Base-by-base conservation (phyloP, 2,797 vertebrate species). In the Dallia pectoralis region DNA sequence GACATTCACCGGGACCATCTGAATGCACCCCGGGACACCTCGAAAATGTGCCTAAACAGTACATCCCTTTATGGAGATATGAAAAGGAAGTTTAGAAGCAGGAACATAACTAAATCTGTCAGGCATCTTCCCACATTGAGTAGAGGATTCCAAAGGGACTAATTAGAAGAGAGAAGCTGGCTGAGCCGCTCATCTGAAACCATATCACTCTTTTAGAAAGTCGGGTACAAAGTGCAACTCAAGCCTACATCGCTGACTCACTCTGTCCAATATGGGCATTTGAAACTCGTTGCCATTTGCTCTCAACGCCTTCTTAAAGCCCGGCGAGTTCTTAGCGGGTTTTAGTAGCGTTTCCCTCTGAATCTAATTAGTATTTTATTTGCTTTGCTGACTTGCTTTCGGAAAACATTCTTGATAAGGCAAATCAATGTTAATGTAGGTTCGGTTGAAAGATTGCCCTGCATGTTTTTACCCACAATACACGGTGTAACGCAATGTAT, bases 91-190 rank as follows among this genome's bases (percentile, higher is more conserved):
- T 86, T 77, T 74, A 77, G 78, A 78, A 84, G 72, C 77, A 76
- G 59, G 72, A 75, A 81, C 70, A 74, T 51, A 81, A 82, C 83
- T 69, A 76, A 74, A 82, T 83, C 81, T 82, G 70, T 88, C 77
- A 79, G 81, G 81, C 72, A 82, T 86, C 73, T 79, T 83, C 71
- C 79, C 77, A 82, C 78, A 75, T 81, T 78, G 72, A 70, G 69
- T 29, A 75, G 80, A 66, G 82, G 74, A 85, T 83, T 79, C 77
- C 79, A 84, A 79, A 75, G 79, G 72, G 79, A 84, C 77, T 86
- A 85, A 85, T 83, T 82, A 82, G 76, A 44, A 66, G 66, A 36
- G 64, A 30, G 70, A 75, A 77, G 77, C 72, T 73, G 75, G 71
- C 72, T 81, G 77, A 74, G 77, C 48, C n/a, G 30, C 79, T 78